Conservation (phyloP, 2,113 vertebrate species). For the Enhydra lutris region DNA sequence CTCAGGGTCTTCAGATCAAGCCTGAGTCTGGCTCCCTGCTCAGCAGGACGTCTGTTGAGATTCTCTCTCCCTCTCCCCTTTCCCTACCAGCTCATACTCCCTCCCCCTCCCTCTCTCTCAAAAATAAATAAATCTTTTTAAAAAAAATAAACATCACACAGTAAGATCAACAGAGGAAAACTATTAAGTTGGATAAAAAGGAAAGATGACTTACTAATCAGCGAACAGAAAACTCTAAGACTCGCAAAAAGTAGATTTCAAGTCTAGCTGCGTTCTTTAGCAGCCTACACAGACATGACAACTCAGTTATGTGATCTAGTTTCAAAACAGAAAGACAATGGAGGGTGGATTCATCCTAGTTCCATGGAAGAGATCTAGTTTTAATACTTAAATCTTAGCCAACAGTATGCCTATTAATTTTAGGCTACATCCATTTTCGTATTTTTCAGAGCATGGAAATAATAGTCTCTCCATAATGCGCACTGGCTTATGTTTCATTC, state of each 20-base stretch:
- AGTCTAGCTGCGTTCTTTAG: neutral
- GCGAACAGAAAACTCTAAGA: neutral
- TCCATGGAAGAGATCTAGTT: neutral
- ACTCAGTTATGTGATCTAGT: neutral
- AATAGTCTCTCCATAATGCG: neutral
- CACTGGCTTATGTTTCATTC: neutral
- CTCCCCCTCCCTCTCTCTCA: too few relatives aligned
- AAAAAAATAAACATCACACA: neutral
- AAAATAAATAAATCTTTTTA: neutral
- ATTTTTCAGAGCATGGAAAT: neutral
- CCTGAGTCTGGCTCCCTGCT: neutral
- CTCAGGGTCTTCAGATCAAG: neutral
- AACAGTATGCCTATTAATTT: neutral
- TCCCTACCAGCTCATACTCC: too few relatives aligned
- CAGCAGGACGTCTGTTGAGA: neutral
- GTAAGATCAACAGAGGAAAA: neutral
- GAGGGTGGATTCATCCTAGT: neutral
- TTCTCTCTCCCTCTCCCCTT: neutral
- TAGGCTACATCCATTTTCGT: neutral
- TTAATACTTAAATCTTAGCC: neutral
- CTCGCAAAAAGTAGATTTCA: neutral
- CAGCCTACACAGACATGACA: neutral
- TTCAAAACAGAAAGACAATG: neutral
- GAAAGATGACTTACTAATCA: neutral
- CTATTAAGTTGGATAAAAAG: neutral